phyloP scores from a whole-genome alignment of 2,113 vertebrate genomes.

The Gadus chalcogrammus region DNA sequence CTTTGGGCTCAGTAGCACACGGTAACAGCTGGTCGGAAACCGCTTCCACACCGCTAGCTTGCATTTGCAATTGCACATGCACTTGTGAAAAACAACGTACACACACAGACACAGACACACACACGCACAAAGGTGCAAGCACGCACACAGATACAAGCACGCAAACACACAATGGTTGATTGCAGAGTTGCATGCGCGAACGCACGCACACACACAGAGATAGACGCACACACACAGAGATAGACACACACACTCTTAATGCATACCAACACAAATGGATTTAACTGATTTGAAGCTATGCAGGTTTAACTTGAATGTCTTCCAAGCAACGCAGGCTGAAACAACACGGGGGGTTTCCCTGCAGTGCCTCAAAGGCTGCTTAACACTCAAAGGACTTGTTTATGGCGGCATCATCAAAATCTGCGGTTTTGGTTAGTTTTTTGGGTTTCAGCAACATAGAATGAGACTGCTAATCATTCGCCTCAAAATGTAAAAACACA shows the following conservation, averaged over 20 bases:
- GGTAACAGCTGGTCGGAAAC: conserved; percentile 58
- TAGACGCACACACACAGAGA: too few species aligned
- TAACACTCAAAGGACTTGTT: too few species aligned
- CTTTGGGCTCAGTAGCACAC: conserved; percentile 47
- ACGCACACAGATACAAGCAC: neutral
- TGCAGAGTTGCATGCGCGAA: too few species aligned
- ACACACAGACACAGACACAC: conserved; percentile 4
- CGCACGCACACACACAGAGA: too few species aligned
- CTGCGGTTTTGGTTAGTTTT: too few species aligned
- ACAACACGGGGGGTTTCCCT: too few species aligned
- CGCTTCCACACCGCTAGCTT: conserved; percentile 47
- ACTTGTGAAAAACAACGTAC: conserved; percentile 24
- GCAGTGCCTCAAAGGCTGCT: too few species aligned
- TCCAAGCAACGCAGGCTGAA: conserved; percentile 1
- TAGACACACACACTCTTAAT: neutral
- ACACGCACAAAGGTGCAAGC: neutral
- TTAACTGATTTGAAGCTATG: conserved; percentile 45
- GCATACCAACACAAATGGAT: conserved; percentile 9
- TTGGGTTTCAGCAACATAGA: too few species aligned
- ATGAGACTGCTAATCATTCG: too few species aligned
- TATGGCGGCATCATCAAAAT: too few species aligned
- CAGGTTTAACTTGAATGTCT: conserved; percentile 41
- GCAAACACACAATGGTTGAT: too few species aligned
- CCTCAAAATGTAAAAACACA: too few species aligned
- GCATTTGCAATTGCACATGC: conserved; percentile 51